Evolutionary conservation across 1,140 invertebrate species (phyloP).

Genomic region (Zaprionus nigranus): DNA sequence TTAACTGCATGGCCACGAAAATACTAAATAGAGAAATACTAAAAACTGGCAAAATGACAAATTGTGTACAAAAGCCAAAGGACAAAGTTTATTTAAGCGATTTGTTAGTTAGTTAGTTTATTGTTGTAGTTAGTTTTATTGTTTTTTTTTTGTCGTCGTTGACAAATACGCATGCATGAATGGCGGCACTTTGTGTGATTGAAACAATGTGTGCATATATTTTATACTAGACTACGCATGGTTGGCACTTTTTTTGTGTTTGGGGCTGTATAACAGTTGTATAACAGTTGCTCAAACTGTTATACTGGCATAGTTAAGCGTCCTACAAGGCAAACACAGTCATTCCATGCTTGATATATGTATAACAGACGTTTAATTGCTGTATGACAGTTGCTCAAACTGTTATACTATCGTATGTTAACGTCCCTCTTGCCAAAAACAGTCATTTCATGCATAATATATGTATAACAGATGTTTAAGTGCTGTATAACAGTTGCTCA

Average conservation of each 20-base stretch:
- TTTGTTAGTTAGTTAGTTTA: slow-evolving; percentile 64
- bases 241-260: no score
- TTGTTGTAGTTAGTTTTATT: background rate
- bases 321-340: no score
- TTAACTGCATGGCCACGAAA: slow-evolving; percentile 3
- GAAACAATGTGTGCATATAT: background rate
- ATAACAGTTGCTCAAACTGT: slow-evolving; percentile 13
- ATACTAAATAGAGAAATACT: slow-evolving; percentile 50
- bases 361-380: background rate
- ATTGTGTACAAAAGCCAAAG: slow-evolving; percentile 61
- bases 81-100: slow-evolving; percentile 80
- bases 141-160: background rate
- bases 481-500: background rate
- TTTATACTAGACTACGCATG: no score
- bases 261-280: slow-evolving; percentile 1
- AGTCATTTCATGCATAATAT: no score
- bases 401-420: background rate
- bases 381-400: background rate
- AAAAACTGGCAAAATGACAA: slow-evolving; percentile 67
- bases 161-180: slow-evolving; percentile 7
- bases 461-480: background rate
- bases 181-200: slow-evolving; percentile 1
- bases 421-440: no score
- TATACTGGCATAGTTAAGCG: background rate
- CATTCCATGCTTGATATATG: no score